Evolutionary conservation across 1,140 invertebrate species (phyloP).

Genomic region (Whitmania pigra): DNA sequence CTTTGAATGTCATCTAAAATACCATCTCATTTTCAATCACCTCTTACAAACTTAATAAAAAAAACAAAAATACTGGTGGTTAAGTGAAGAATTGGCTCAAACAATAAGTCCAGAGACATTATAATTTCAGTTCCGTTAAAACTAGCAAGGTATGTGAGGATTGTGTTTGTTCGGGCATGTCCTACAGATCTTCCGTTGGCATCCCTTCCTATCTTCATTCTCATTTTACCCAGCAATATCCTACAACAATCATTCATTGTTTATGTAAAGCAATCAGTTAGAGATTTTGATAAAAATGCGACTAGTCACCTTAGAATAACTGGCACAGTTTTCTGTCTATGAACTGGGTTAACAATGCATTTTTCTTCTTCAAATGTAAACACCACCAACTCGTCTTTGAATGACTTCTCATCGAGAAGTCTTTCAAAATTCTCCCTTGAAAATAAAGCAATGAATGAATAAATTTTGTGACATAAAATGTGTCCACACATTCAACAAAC

Average conservation of each 20-base stretch:
- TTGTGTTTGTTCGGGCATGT: slow-evolving; percentile 53
- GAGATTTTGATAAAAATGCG: neutral
- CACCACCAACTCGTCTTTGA: slow-evolving; percentile 65
- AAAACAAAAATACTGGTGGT: neutral
- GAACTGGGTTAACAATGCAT: slow-evolving; percentile 54
- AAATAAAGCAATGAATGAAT: slow-evolving; percentile 21
- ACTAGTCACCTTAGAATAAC: slow-evolving; percentile 55
- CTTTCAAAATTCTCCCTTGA: slow-evolving; percentile 54
- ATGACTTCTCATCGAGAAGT: slow-evolving; percentile 70
- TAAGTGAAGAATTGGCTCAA: slow-evolving; percentile 53
- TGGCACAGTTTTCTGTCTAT: slow-evolving; percentile 62
- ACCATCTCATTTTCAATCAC: slow-evolving; percentile 27
- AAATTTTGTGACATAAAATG: neutral
- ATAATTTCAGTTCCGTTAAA: slow-evolving; percentile 63
- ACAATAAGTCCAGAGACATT: slow-evolving; percentile 68
- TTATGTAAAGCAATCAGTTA: neutral
- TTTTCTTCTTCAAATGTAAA: slow-evolving; percentile 63
- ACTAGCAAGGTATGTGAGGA: slow-evolving; percentile 71
- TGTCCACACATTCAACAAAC: slow-evolving; percentile 25
- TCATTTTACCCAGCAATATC: slow-evolving; percentile 79
- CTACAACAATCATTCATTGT: slow-evolving; percentile 30
- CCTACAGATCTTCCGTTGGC: slow-evolving; percentile 60
- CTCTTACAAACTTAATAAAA: slow-evolving; percentile 32
- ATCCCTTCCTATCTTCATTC: slow-evolving; percentile 55
- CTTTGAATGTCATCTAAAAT: slow-evolving; percentile 1